These are phyloP conservation scores for Zaprionus africanus DNA, from an alignment of 1,140 invertebrate genomes.

Conservation along the genomic window DNA sequence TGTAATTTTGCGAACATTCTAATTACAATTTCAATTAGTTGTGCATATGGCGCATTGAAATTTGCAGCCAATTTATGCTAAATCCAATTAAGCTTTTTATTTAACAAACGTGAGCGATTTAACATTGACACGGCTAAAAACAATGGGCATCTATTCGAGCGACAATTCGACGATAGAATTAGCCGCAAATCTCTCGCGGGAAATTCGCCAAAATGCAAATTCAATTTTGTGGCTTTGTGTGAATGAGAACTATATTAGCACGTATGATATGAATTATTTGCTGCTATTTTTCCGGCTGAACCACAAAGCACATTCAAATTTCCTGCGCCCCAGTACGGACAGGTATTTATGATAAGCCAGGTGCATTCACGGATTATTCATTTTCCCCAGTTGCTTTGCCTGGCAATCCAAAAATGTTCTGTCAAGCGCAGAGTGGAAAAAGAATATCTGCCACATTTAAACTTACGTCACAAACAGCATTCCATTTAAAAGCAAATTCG, in stretches of 20 bases:
- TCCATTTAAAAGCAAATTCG: neutral
- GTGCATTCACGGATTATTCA: neutral
- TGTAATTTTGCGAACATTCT: neutral
- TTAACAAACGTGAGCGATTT: neutral
- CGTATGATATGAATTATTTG: slow-evolving; percentile 48
- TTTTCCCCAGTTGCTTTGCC: neutral
- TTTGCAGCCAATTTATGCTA: neutral
- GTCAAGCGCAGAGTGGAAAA: neutral
- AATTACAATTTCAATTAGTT: slow-evolving; percentile 4
- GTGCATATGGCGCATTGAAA: neutral
- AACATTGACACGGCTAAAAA: neutral
- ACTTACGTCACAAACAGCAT: neutral
- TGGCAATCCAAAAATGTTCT: neutral
- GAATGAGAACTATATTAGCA: slow-evolving; percentile 40
- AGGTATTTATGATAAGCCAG: neutral
- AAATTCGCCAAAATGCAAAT: slow-evolving; percentile 17
- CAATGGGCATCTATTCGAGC: slow-evolving; percentile 8
- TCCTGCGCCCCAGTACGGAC: neutral
- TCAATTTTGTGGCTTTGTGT: slow-evolving; percentile 39
- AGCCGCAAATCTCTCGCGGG: slow-evolving; percentile 2
- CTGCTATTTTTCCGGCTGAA: slow-evolving; percentile 15
- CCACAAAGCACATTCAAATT: slow-evolving; percentile 60
- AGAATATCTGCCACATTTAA: neutral
- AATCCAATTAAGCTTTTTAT: slow-evolving; percentile 4
- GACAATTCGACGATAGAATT: slow-evolving; percentile 10